Base-by-base conservation (phyloP, 2,113 vertebrate genomes). In the Scartelaos histophorus region DNA sequence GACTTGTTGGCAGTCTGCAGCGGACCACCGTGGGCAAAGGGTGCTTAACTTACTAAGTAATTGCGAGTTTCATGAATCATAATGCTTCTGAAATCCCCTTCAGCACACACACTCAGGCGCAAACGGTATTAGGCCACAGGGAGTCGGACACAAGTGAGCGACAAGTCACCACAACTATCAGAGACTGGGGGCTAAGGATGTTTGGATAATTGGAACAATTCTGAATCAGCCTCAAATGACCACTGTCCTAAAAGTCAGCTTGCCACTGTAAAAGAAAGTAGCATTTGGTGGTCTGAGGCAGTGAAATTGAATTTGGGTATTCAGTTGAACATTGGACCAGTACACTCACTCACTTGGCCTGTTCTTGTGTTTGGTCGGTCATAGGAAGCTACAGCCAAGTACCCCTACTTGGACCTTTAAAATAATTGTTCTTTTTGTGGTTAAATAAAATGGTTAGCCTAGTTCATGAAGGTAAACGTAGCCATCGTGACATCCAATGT, bases 51-150 rank as follows among this genome's bases (percentile, higher is more conserved):
- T 80, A 81, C 90, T 78, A 83, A 90, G 86, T 91, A 93, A 92
- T 91, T 93, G 91, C 81, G 82, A 85, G 80, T 89, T 91, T 87
- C 82, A 90, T 93, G 89, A 93, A 90, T 91, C 90, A 89, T 91
- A 89, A 81, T 91, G 83, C 77, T 79, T 91, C 80, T 85, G 88
- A 91, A 88, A 89, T 89, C 82, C 88, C 86, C 76, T 83, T 79
- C 69, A 61, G 78, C 81, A 29, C 62, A 73, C 66, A 71, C 66
- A 60, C 34, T 61, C 61, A 24, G 66, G 22, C 76, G 83, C 80
- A 67, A 72, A 72, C 75, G 0, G 62, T 66, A 67, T 53, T 67
- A 82, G 78, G 82, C 84, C 68, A 29, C 66, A 75, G 73, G 80
- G 78, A 87, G 72, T 85, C 83, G 46, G 47, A 73, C 71, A 38